Evolutionary conservation across 1,140 invertebrate species (phyloP).

Genomic region (Limonius californicus): DNA sequence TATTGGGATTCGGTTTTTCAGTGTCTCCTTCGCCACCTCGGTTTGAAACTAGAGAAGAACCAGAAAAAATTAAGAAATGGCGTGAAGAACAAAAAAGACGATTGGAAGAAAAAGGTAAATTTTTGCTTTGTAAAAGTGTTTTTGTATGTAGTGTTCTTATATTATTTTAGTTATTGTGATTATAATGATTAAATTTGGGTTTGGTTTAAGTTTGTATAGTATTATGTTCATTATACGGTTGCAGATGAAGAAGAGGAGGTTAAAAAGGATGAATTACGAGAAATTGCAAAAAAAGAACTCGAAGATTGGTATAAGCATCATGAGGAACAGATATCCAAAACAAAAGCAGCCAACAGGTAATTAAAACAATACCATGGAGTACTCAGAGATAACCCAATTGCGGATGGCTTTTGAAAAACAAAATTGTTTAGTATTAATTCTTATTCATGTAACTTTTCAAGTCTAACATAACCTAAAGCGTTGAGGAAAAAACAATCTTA

Average conservation of each 20-base stretch:
- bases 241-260: conserved; percentile 86
- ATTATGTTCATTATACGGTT: background rate
- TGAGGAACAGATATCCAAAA: conserved; percentile 88
- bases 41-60: conserved; percentile 60
- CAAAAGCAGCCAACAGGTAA: conserved; percentile 89
- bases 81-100: conserved; percentile 85
- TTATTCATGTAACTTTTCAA: no score
- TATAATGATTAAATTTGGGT: no score
- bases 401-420: no score
- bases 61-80: conserved; percentile 91
- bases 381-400: no score
- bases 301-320: conserved; percentile 97
- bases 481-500: no score
- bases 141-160: no score
- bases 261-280: conserved; percentile 78
- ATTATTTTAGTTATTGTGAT: background rate
- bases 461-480: no score
- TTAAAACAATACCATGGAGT: no score
- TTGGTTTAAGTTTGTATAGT: no score
- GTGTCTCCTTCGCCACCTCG: background rate
- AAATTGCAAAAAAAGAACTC: conserved; percentile 82
- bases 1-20: conserved; percentile 9
- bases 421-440: no score
- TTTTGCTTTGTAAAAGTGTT: no score
- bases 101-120: conserved; percentile 82